Conservation (phyloP, 2,797 vertebrate genomes). For the Margarornis squamiger region DNA sequence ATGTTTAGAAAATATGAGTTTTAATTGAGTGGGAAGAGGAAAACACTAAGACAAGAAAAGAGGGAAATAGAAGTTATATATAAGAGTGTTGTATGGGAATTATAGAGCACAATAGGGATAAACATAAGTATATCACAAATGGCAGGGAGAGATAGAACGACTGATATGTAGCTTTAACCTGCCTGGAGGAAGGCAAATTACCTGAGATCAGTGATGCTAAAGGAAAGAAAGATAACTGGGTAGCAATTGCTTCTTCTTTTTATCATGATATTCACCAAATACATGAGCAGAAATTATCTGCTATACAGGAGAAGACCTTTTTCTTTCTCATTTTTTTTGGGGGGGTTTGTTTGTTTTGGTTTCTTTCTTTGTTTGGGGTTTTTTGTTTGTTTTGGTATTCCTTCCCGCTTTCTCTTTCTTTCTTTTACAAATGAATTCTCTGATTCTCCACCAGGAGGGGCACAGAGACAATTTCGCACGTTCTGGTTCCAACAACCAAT, state of each 20-base stretch:
- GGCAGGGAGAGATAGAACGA: not conserved
- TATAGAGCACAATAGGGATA: not conserved
- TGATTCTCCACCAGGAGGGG: not conserved
- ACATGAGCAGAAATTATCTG: not conserved
- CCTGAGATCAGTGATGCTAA: not conserved
- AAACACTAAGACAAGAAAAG: not conserved
- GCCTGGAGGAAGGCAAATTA: not conserved
- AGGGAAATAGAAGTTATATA: not conserved
- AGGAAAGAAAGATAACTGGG: not conserved
- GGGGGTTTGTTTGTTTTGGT: not conserved
- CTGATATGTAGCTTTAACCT: not conserved
- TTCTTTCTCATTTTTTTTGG: not conserved
- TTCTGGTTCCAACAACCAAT: not conserved
- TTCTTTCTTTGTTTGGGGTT: not conserved
- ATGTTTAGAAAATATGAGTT: not conserved
- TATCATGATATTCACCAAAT: not conserved
- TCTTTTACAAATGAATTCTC: not conserved
- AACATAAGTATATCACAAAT: not conserved
- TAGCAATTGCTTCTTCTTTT: not conserved
- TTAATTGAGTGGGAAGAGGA: not conserved
- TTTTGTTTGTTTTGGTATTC: not conserved
- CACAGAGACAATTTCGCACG: not conserved
- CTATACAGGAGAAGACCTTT: not conserved
- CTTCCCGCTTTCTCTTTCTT: no score
- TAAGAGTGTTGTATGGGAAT: not conserved